Conservation (phyloP, 1,140 invertebrate species). For the Eupristina koningsbergeri region DNA sequence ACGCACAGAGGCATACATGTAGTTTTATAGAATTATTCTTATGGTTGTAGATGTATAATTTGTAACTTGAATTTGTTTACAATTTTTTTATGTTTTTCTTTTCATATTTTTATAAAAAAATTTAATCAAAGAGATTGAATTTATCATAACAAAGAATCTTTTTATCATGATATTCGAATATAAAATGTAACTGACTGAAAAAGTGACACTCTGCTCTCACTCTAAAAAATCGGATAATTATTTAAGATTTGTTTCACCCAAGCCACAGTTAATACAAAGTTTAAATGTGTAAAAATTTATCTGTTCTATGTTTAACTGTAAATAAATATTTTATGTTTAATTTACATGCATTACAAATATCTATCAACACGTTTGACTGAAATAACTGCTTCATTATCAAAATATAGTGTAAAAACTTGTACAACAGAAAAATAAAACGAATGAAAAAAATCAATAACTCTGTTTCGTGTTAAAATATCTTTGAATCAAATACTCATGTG, state of each 20-base stretch:
- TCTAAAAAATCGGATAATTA: slow-evolving; percentile 3
- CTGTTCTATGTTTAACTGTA: slow-evolving; percentile 15
- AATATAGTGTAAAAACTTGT: no score
- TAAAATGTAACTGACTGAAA: slow-evolving; percentile 28
- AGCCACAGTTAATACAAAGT: slow-evolving; percentile 27
- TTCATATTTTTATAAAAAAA: slow-evolving; percentile 32
- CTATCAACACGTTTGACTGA: slow-evolving; percentile 29
- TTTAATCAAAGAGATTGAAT: slow-evolving; percentile 48
- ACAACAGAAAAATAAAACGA: no score
- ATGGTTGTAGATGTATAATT: slow-evolving; percentile 7
- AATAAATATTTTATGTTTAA: slow-evolving; percentile 44
- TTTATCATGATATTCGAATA: background rate
- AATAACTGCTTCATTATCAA: slow-evolving; percentile 12
- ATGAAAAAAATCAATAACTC: slow-evolving; percentile 3
- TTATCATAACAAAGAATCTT: slow-evolving; percentile 20
- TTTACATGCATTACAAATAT: slow-evolving; percentile 5
- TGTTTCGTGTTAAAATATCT: slow-evolving; percentile 8
- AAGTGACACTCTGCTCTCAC: slow-evolving; percentile 9
- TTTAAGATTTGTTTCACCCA: slow-evolving; percentile 25
- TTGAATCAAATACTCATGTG: slow-evolving; percentile 10
- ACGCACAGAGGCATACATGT: no score
- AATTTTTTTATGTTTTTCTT: background rate
- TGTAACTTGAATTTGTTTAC: background rate
- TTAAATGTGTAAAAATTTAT: slow-evolving; percentile 50
- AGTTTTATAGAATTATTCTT: slow-evolving; percentile 9